Conservation (phyloP, 2,888 invertebrate genomes). For the Drosophila imparisetae region DNA sequence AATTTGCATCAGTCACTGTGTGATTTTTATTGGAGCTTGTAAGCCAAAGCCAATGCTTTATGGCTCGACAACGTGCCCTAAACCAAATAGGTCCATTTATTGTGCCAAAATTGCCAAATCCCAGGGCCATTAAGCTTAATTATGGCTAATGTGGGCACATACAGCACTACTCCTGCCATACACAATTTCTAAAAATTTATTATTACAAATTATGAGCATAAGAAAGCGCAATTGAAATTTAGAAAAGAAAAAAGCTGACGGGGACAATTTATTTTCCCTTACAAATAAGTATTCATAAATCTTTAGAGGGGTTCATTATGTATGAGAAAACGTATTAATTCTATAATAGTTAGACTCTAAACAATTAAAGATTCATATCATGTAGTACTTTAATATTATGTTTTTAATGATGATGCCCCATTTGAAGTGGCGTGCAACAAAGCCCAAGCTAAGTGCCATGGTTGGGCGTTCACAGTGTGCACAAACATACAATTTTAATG, state of each 20-base stretch:
- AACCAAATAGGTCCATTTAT: conserved; percentile 64
- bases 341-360: neutral
- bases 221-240: conserved; percentile 5
- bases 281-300: neutral
- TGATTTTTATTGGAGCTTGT: conserved; percentile 65
- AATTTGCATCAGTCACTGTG: conserved; percentile 74
- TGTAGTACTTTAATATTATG: neutral
- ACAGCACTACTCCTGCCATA: conserved; percentile 9
- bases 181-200: conserved; percentile 5
- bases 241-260: neutral
- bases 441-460: neutral
- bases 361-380: neutral
- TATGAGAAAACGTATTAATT: neutral
- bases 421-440: neutral
- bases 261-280: neutral
- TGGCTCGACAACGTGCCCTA: conserved; percentile 48
- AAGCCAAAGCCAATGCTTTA: conserved; percentile 67
- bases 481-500: conserved; percentile 68
- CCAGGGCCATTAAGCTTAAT: conserved; percentile 79
- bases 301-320: neutral
- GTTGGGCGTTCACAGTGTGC: neutral
- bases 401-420: neutral
- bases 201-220: neutral
- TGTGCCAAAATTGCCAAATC: conserved; percentile 72
- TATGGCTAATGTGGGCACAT: conserved; percentile 56